Base-by-base conservation (phyloP, 2,888 invertebrate genomes). In the Pinctada fucata region DNA sequence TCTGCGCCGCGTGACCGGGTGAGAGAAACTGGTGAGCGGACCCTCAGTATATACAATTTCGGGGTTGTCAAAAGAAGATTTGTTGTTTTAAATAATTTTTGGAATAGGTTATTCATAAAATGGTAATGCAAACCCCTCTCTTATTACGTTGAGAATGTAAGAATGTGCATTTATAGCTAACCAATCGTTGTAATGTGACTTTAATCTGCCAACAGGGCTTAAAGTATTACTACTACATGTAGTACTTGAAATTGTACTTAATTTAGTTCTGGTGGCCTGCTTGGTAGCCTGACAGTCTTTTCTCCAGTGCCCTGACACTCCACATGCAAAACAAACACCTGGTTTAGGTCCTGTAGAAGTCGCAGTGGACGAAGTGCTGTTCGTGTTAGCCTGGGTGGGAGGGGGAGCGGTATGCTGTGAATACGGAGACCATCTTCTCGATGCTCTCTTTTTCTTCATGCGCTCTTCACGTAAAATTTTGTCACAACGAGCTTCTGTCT, bases 261-360 rank as follows among this genome's bases (percentile, higher is more conserved):
- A 31, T 31, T 31, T 31, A 31, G 31, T 31, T 31, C 31, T 58
- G 13, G 8, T 58, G 6, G 13, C 58, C 58, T 58, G 58, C 58
- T 58, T 58, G 58, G 58, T 58, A 58, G 31, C 58, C 58, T 58
- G 58, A 13, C 58, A 58, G 8, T 58, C 58, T 58, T 58, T 58
- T 13, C 58, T 58, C 58, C 58, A 58, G 58, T 58, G 58, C 13
- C 58, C 58, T 13, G 58, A 13, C 13, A 58, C 58, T 58, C 8
- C 58, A 58, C 58, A 58, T 58, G 8, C 58, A 58, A 58, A 58
- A 58, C 58, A 58, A 58, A 58, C 58, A 58, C 58, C 58, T 58
- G 58, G 58, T 58, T 58, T 58, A 6, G 58, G 58, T 58, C 58
- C 58, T 58, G 58, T 58, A 10, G 58, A 10, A 10, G 8, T 13